These are phyloP conservation scores for Diplolepis rosae DNA, from an alignment of 2,888 invertebrate genomes.

Conservation along the genomic window DNA sequence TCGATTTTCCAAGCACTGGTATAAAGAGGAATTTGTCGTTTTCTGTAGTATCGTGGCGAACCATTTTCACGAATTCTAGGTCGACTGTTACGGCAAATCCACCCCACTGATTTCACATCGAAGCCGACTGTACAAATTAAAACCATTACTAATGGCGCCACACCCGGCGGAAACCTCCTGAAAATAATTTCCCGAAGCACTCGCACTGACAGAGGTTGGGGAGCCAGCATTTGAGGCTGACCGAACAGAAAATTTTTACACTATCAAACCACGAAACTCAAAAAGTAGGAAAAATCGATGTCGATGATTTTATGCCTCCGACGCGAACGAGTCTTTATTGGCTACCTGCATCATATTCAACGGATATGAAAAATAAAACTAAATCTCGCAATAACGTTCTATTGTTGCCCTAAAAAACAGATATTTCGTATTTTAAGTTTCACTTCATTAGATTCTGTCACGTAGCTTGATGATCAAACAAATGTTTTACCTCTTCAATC, in stretches of 20 bases:
- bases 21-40: neutral
- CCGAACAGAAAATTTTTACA: slow-evolving; percentile 26
- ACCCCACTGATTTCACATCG: slow-evolving; percentile 34
- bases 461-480: neutral
- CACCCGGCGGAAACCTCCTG: slow-evolving; percentile 9
- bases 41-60: neutral
- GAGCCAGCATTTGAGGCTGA: slow-evolving; percentile 14
- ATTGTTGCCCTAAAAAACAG: neutral
- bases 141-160: slow-evolving; percentile 52
- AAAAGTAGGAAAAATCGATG: slow-evolving; percentile 40
- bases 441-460: neutral
- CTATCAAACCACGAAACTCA: slow-evolving; percentile 7
- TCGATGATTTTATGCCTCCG: slow-evolving; percentile 37
- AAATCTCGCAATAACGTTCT: neutral
- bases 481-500: too few relatives aligned
- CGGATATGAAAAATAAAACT: slow-evolving; percentile 8
- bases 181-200: slow-evolving; percentile 31
- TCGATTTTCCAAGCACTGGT: neutral
- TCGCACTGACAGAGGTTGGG: slow-evolving; percentile 6
- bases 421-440: neutral
- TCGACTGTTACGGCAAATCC: neutral
- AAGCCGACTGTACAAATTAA: slow-evolving; percentile 51
- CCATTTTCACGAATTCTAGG: neutral
- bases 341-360: slow-evolving; percentile 4
- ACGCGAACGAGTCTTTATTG: slow-evolving; percentile 10